Base-by-base conservation (phyloP, 2,113 vertebrate genomes). In the Paralichthys olivaceus region DNA sequence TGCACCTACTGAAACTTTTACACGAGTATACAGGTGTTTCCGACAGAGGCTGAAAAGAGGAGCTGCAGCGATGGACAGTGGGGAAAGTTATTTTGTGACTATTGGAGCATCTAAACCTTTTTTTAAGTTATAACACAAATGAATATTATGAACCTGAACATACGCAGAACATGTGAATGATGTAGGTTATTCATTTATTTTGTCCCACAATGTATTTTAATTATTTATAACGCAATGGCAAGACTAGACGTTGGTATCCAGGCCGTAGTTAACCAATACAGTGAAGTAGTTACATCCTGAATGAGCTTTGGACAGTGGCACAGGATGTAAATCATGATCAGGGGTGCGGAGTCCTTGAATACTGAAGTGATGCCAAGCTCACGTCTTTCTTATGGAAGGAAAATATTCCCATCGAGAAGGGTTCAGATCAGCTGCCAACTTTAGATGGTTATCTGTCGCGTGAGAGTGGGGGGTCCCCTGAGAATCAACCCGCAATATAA, bases 401-500 rank as follows among this genome's bases (percentile, higher is more conserved):
- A 17, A 19, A 29, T 15, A 32, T 59, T 59, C 28, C 26, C 57
- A 57, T 17, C 6, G 12, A 2, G 2, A n/a, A 3, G 59, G n/a
- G 20, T 22, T 37, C 29, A 20, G 20, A 23, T 61, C 59, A 40
- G 4, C 19, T 22, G 34, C 59, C 59, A 40, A 13, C 34, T 61
- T 13, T 15, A 40, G 19, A 60, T 37, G 58, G 20, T 7, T n/a
- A 59, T 17, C n/a, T 12, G n/a, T 40, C 7, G 37, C 13, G 14
- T 40, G 34, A 43, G 34, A 15, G 34, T 43, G 53, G n/a, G 51
- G 49, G 63, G 49, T 69, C 25, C 29, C 34, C 25, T 34, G 49
- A 56, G 55, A 72, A 69, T 63, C 13, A 61, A 26, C 62, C 62
- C 56, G 37, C 68, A 59, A 74, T 81, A 74, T 75, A 88, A 86